Conservation (phyloP, 2,888 invertebrate species). For the Melanophora roralis region DNA sequence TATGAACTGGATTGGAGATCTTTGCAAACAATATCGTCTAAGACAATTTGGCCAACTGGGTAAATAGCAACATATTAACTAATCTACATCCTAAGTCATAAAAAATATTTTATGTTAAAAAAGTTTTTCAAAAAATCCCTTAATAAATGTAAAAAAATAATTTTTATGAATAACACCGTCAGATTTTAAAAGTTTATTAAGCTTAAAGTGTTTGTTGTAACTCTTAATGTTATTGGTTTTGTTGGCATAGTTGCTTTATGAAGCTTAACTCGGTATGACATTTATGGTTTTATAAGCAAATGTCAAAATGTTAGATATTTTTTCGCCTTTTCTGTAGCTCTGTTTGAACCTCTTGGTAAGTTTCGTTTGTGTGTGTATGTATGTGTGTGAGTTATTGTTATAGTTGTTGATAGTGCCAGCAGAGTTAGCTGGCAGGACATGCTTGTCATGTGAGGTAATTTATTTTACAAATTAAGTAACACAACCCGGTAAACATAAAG, state of each 20-base stretch:
- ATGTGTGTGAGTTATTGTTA: not conserved
- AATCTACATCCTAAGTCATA: too few species aligned
- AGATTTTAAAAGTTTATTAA: not conserved
- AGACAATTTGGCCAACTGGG: too few species aligned
- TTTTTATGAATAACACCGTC: too few species aligned
- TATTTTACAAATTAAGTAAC: conserved; percentile 69
- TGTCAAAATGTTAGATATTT: conserved; percentile 72
- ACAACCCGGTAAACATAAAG: not conserved
- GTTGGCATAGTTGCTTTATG: conserved; percentile 51
- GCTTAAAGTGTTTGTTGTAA: conserved; percentile 37
- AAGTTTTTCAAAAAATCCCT: too few species aligned
- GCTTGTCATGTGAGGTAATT: conserved; percentile 69
- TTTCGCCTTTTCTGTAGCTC: not conserved
- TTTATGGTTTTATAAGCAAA: conserved; percentile 73
- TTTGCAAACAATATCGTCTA: too few species aligned
- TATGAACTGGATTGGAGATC: too few species aligned
- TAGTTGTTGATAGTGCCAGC: conserved; percentile 10
- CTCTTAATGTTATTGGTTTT: not conserved
- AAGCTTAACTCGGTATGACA: conserved; percentile 74
- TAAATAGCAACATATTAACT: too few species aligned
- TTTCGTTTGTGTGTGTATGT: not conserved
- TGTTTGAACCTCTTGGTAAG: not conserved
- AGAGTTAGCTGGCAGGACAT: conserved; percentile 32
- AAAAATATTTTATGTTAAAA: too few species aligned
- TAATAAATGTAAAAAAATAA: too few species aligned